Evolutionary conservation across 2,797 vertebrate genomes (phyloP), one percentile per base, ranked within the genome.

Genomic region (Chelon labrosus): DNA sequence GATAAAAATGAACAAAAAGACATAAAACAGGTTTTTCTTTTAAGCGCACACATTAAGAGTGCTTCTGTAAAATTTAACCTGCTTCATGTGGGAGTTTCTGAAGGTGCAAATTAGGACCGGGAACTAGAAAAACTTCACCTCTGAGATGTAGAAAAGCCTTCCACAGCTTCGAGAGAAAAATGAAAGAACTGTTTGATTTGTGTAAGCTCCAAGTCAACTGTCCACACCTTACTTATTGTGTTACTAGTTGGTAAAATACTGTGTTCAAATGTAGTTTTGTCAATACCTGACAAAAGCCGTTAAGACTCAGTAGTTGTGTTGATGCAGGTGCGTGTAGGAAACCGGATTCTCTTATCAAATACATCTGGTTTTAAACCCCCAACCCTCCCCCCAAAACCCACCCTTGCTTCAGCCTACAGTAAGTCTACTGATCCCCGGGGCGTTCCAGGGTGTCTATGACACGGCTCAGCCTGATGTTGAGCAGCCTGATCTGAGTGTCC

Each of bases 401-500:
- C 66, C 56, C 54, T 41, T 9, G 7, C 59, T 16, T 44, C 59
- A 49, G 51, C 42, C 62, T 73, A 50, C 53, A 47, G 60, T n/a
- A 31, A 7, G 67, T 59, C 94, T 94, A 97, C 65, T 97, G 96
- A 64, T 98, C 95, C 1, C 86, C 89, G 51, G 91, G 70, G 70
- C 90, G 94, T 81, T 99, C 98, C 53, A 99, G 94, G 83, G 90
- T 95, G 75, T 99, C 98, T 0, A 99, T 97, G 80, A 99, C 96
- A 11, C 97, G 91, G 78, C 95, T 96, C 80, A 99, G 95, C 82
- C 98, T 95, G 85, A 99, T 97, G 90, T 98, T 99, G 51, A 99
- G 96, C 79, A 98, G 93, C 62, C 98, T 93, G 89, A 99, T 95
- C 92, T 99, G 98, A 71, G 92, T 97, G 64, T 99, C 98, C 56